Base-by-base conservation (phyloP, 2,888 invertebrate species). In the Calliphora vomitoria region DNA sequence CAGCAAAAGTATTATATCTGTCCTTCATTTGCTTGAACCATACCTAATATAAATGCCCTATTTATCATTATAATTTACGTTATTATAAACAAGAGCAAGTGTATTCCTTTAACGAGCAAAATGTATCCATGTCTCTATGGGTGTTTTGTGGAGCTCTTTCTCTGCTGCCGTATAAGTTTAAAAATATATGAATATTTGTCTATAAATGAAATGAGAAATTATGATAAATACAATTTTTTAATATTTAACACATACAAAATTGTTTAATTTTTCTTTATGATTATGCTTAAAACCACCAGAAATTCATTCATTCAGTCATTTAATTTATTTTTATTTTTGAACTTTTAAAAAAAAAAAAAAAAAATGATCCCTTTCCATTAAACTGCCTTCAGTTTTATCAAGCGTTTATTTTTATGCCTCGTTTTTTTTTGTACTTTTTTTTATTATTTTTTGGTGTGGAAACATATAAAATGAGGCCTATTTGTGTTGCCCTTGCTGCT, bases 251-350 rank as follows among this genome's bases (percentile, higher is more conserved):
- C 15, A 35, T 35, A 25, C 20, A 58, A 69, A 50, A 35, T 18
- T 35, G 31, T 11, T 38, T 35, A 11, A 74, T 38, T 35, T 62
- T 47, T 53, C 20, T 10, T 74, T 38, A 50, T 62, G 38, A 62
- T 62, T 35, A 35, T 35, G 62, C 62, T 35, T 55, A 31, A 69
- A 58, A 79, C 13, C 15, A 10, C 13, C 13, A 50, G 8, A 64
- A 64, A 66, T 64, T 64, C 60, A 66, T 64, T 64, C 60, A 72
- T 79, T 55, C 18, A 66, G 18, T 58, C n/a, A 44, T 82, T 55
- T 68, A 68, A 58, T 82, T 68, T 68, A 50, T 75, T 68, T 47
- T 47, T 68, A 0, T 25, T 44, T 58, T 44, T 74, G 15, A 55
- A 47, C 15, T 55, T 75, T 15, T 71, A n/a, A n/a, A n/a, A n/a